These are phyloP conservation scores for Meghimatium bilineatum DNA, from an alignment of 2,888 invertebrate genomes.

Conservation along the genomic window DNA sequence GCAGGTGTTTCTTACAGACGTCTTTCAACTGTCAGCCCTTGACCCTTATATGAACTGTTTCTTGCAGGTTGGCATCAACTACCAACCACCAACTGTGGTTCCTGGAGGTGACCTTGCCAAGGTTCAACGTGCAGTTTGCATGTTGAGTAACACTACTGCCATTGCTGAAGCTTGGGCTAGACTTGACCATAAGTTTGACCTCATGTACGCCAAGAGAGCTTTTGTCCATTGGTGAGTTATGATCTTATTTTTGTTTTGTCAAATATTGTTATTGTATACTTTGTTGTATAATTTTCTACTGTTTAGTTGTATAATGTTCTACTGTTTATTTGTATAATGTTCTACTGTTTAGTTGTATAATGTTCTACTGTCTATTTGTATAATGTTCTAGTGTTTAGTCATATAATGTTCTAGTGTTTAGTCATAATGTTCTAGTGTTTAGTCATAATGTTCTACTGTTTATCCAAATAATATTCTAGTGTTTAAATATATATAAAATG, in stretches of 20 bases:
- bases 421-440: background rate
- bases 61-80: background rate
- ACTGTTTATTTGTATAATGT: background rate
- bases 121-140: background rate
- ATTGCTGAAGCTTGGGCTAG: constrained; percentile 22
- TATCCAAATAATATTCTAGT: no score
- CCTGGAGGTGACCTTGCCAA: constrained; percentile 6
- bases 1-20: no score
- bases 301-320: background rate
- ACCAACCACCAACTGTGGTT: background rate
- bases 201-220: background rate
- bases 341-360: background rate
- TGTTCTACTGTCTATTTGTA: background rate
- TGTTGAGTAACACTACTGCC: constrained; percentile 8
- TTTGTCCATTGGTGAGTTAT: constrained; percentile 21
- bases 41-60: no score
- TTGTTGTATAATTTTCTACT: background rate
- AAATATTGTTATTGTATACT: background rate
- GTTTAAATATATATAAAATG: no score
- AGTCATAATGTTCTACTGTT: no score
- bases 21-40: no score
- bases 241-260: background rate
- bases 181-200: constrained; percentile 16
- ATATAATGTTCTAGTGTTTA: no score
- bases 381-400: background rate